These are phyloP conservation scores for Drosophila macrospina DNA, from an alignment of 2,888 invertebrate genomes.

Conservation along the genomic window DNA sequence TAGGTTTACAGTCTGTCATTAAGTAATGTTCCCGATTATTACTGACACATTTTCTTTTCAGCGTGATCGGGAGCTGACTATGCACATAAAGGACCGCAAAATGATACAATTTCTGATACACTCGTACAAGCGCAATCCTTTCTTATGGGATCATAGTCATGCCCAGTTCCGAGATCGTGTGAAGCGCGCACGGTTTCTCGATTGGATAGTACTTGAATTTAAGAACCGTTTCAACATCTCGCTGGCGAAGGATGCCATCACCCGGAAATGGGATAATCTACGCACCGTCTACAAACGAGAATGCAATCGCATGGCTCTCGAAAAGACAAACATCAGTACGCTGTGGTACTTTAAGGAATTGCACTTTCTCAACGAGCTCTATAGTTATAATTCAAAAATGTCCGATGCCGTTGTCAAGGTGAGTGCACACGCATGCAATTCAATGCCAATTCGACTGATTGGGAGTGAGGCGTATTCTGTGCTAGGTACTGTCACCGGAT, in stretches of 20 bases:
- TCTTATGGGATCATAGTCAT: constrained; percentile 82
- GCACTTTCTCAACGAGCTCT: constrained; percentile 81
- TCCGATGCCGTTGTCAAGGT: constrained; percentile 80
- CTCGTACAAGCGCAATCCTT: constrained; percentile 81
- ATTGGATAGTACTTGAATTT: constrained; percentile 81
- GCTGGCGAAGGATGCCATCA: constrained; percentile 81
- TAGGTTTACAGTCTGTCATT: constrained; percentile 43
- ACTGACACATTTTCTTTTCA: constrained; percentile 7
- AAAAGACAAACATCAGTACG: constrained; percentile 82
- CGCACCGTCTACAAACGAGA: constrained; percentile 83
- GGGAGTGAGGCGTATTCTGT: neutral
- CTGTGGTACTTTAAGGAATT: constrained; percentile 83
- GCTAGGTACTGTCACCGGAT: constrained; percentile 23
- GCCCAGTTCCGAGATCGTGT: constrained; percentile 82
- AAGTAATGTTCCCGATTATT: neutral
- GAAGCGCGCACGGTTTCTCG: constrained; percentile 79
- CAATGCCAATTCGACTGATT: neutral
- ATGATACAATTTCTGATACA: constrained; percentile 83
- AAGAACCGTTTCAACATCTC: constrained; percentile 81
- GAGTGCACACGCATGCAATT: constrained; percentile 24
- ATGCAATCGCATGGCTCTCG: constrained; percentile 83
- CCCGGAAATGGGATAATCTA: constrained; percentile 83
- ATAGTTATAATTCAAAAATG: constrained; percentile 80
- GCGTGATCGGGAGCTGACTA: constrained; percentile 74
- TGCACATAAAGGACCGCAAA: constrained; percentile 83